Evolutionary conservation across 2,797 vertebrate species (phyloP), one percentile per base, ranked within the genome.

Genomic region (Syndactyla subalaris): DNA sequence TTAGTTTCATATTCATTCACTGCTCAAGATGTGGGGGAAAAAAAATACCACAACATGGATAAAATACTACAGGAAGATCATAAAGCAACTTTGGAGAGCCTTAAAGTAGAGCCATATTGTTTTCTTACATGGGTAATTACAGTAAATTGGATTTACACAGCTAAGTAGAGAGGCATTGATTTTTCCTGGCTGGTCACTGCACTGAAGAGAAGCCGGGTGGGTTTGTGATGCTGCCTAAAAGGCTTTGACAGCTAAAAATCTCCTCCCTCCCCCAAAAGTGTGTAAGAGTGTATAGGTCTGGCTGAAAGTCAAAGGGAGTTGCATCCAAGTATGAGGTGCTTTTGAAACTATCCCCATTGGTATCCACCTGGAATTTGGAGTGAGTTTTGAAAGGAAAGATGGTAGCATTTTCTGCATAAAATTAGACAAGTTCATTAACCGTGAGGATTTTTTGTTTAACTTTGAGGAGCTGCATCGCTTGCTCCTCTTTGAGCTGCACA

Each of bases 371-470:
- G 85, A 93, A 93, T 95, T 30, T 61, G 52, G 85, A 94, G 86
- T 92, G 75, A 92, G 81, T 74, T 85, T 95, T 87, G 75, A 92
- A 97, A 96, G 89, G 62, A 67, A 72, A 81, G 74, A 89, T 20
- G 9, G 81, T 45, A 93, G 71, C 86, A 87, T 96, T 95, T 96
- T 85, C 93, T 92, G 96, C 95, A 97, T 97, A 96, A 95, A 95
- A 97, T 97, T 96, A 97, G 95, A 89, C 84, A 96, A 96, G 96
- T 97, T 97, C 96, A 96, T 97, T 97, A 97, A 94, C 86, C 2
- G 0, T 58, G 58, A 94, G 93, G 74, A 81, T 81, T 93, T 96
- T 96, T 91, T 91, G 67, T 93, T 96, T 72, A 86, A 94, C 87
- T 87, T 79, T 95, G 86, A 81, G 75, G 58, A 91, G 43, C 89